Evolutionary conservation across 2,797 vertebrate species (phyloP).

Genomic region (Amazona finschi): DNA sequence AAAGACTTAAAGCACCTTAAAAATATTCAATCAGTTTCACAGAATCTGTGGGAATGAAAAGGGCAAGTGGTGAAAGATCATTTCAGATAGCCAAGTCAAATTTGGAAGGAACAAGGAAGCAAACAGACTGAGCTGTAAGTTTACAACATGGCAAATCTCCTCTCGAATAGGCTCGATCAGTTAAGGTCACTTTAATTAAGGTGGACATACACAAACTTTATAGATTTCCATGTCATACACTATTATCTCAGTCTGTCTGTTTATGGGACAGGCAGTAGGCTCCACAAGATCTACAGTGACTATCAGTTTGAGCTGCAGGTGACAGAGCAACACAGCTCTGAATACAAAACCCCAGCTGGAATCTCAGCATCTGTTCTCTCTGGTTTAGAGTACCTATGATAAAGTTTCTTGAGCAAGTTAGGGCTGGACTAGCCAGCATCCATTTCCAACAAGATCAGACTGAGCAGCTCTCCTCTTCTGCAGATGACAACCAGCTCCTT

Average conservation of each 20-base stretch:
- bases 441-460: background rate
- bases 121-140: background rate
- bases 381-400: background rate
- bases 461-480: background rate
- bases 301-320: background rate
- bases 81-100: background rate
- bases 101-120: background rate
- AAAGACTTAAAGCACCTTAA: background rate
- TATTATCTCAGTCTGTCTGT: background rate
- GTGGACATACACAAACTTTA: background rate
- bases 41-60: background rate
- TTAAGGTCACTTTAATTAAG: background rate
- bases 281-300: background rate
- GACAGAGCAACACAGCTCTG: background rate
- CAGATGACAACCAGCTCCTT: background rate
- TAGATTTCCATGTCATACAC: background rate
- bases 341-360: background rate
- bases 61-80: background rate
- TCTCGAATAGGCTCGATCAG: background rate
- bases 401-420: background rate
- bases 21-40: background rate
- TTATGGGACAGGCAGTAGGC: background rate
- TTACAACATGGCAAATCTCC: background rate
- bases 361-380: background rate
- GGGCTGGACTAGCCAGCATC: background rate